These are phyloP conservation scores for Sabellastarte sp. DNA, from an alignment of 2,888 invertebrate species.

Conservation along the genomic window DNA sequence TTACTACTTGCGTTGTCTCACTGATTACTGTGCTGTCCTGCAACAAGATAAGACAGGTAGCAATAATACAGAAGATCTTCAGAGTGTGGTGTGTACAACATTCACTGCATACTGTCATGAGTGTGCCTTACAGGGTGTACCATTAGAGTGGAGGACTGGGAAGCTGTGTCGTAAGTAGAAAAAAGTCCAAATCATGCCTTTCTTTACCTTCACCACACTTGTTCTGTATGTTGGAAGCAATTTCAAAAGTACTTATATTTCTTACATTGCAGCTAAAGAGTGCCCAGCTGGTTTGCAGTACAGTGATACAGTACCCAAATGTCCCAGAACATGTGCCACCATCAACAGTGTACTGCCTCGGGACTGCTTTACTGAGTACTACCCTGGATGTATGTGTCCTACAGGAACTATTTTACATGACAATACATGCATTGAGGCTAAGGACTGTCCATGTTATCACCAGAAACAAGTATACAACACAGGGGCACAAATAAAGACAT, in stretches of 20 bases:
- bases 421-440: constrained; percentile 2
- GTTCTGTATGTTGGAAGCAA: too few species aligned
- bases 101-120: constrained; percentile 75
- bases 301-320: constrained; percentile 77
- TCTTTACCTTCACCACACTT: too few species aligned
- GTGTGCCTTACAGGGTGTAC: constrained; percentile 63
- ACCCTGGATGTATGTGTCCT: constrained; percentile 25
- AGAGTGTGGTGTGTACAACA: constrained; percentile 61
- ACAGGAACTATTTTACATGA: not conserved
- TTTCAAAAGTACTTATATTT: too few species aligned
- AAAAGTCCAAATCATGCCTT: too few species aligned
- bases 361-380: constrained; percentile 15
- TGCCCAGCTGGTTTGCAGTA: constrained; percentile 70
- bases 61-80: constrained; percentile 4
- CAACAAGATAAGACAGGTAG: not conserved
- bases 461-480: constrained; percentile 32
- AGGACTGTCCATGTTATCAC: constrained; percentile 21
- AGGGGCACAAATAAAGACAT: constrained; percentile 32
- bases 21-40: constrained; percentile 70
- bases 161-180: constrained; percentile 78
- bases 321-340: constrained; percentile 72
- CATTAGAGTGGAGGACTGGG: constrained; percentile 75
- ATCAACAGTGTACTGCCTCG: constrained; percentile 20
- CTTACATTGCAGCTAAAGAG: constrained; percentile 15
- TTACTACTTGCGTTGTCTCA: constrained; percentile 65